phyloP scores from a whole-genome alignment of 2,888 invertebrate genomes.

The Cantharis rufa region DNA sequence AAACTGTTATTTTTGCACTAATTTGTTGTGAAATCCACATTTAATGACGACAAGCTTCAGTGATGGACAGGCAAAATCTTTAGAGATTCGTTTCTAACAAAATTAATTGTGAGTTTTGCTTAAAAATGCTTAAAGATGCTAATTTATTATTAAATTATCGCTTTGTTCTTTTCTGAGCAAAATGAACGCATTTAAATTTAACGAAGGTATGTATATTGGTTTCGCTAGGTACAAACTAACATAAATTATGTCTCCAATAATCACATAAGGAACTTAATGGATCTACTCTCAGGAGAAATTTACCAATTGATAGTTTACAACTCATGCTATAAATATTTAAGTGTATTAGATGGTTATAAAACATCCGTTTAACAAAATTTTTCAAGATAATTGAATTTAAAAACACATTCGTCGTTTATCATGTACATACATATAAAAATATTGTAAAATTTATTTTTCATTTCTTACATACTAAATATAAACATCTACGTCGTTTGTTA shows the following conservation, averaged over 20 bases:
- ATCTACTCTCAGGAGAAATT: neutral
- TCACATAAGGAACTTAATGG: neutral
- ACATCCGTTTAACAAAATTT: neutral
- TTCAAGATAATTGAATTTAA: neutral
- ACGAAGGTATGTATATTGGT: neutral
- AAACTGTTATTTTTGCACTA: neutral
- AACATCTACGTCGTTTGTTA: neutral
- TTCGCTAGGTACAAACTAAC: neutral
- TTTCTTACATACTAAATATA: neutral
- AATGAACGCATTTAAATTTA: neutral
- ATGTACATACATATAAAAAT: too few relatives aligned
- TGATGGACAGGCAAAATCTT: neutral
- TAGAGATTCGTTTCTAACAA: neutral
- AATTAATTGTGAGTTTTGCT: neutral
- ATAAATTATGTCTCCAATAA: neutral
- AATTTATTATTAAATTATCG: neutral
- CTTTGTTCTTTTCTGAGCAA: neutral
- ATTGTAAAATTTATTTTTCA: neutral
- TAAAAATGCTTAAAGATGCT: too few relatives aligned
- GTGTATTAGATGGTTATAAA: neutral
- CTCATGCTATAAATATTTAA: neutral
- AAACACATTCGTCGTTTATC: neutral
- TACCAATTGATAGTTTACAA: neutral
- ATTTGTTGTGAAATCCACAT: neutral
- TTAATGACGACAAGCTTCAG: neutral